Evolutionary conservation across 2,888 invertebrate genomes (phyloP).

Genomic region (Erannis defoliaria): DNA sequence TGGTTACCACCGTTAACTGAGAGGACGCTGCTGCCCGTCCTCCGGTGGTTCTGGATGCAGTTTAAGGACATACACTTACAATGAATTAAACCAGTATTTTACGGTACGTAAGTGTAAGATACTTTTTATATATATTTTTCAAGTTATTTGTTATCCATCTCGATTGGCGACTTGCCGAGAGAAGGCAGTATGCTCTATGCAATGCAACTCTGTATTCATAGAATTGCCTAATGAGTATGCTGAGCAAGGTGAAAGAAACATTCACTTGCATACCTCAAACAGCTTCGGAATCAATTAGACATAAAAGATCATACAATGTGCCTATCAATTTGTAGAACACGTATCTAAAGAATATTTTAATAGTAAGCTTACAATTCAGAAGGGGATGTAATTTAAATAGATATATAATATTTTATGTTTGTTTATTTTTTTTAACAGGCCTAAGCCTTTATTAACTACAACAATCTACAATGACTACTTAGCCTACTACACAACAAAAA

Average conservation of each 20-base stretch:
- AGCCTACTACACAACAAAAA: no score
- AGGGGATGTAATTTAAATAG: not conserved
- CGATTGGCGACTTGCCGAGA: conserved; percentile 17
- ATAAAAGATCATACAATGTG: conserved; percentile 9
- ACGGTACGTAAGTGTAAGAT: no score
- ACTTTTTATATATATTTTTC: no score
- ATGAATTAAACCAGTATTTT: no score
- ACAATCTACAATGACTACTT: no score
- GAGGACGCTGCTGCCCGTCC: no score
- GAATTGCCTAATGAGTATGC: conserved; percentile 36
- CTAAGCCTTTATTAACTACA: no score
- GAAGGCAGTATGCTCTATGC: not conserved
- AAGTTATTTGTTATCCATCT: no score
- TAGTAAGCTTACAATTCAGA: conserved; percentile 1
- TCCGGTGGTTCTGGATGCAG: no score
- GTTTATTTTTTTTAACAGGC: no score
- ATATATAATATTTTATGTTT: not conserved
- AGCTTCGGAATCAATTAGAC: conserved; percentile 19
- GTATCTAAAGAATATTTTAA: conserved; percentile 5
- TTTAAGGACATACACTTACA: no score
- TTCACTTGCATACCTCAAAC: conserved; percentile 27
- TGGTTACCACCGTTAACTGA: no score
- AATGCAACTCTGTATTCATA: not conserved
- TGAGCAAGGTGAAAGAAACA: conserved; percentile 26
- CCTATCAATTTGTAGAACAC: conserved; percentile 18